Base-by-base conservation (phyloP, 2,888 invertebrate genomes). In the Drosophila rubida region DNA sequence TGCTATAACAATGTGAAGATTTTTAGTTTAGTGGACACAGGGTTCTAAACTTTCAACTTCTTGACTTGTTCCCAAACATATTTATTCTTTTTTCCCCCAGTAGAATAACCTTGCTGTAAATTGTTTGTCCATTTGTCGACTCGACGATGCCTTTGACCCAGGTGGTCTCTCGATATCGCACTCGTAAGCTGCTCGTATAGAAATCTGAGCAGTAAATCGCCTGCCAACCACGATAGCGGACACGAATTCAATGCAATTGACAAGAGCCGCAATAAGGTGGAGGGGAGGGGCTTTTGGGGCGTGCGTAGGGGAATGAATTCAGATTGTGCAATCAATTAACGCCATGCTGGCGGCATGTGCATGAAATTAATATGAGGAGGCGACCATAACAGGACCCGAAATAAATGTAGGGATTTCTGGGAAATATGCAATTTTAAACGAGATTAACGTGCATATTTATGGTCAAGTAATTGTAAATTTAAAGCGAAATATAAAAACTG, bases 241-340 rank as follows among this genome's bases (percentile, higher is more conserved):
- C 25, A 66, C 35, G 35, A 19, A 16, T 57, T 62, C 39, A 46
- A 45, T 54, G 35, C n/a, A 44, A 19, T 44, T 50, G 50, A 44
- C 22, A 27, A n/a, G 5, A 32, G 32, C 32, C n/a, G n/a, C n/a
- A n/a, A n/a, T n/a, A n/a, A n/a, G n/a, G 32, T 11, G n/a, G 11
- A 32, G 11, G 6, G 11, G 32, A 14, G 30, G 23, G 11, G 8
- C 14, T 37, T 54, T 16, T 19, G 19, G 42, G 57, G 23, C 11
- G 6, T 49, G 42, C 4, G 16, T 32, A n/a, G 2, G 22, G 27
- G 14, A 9, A 9, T 32, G 37, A 25, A 55, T 51, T 65, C 41
- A 49, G 45, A 55, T 51, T 62, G 53, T 61, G 75, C 60, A 72
- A 61, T 81, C 82, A 78, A 75, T 80, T 78, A 69, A 39, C 49